phyloP scores from a whole-genome alignment of 2,113 vertebrate genomes.

The Anoplopoma fimbria region DNA sequence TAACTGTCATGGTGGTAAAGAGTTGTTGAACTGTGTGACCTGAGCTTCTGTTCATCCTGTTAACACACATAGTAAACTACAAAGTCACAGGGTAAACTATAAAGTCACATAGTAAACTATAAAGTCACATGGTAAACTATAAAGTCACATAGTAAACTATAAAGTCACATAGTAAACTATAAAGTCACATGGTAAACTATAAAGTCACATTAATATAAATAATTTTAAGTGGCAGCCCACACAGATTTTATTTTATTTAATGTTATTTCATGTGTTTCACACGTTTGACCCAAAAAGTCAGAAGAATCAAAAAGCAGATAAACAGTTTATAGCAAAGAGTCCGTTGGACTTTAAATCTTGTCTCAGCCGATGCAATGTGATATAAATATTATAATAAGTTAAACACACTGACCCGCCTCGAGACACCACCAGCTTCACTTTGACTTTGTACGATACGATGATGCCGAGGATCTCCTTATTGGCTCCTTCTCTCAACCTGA shows the following conservation, averaged over 20 bases:
- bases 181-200: background rate
- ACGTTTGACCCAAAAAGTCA: too few relatives aligned
- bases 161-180: background rate
- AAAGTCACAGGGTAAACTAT: background rate
- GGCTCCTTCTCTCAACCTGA: conserved; percentile 92
- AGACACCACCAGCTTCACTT: conserved; percentile 97
- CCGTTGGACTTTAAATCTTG: too few relatives aligned
- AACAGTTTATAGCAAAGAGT: too few relatives aligned
- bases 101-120: background rate
- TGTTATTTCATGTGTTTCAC: too few relatives aligned
- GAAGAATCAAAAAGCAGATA: too few relatives aligned
- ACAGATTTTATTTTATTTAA: too few relatives aligned
- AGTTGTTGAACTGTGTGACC: too few relatives aligned
- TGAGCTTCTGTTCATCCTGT: too few relatives aligned
- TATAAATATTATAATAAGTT: background rate
- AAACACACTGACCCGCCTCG: conserved; percentile 91
- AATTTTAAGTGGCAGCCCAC: too few relatives aligned
- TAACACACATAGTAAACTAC: too few relatives aligned
- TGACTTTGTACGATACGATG: conserved; percentile 98
- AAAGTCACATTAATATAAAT: too few relatives aligned
- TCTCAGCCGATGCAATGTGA: background rate
- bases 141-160: background rate
- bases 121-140: background rate
- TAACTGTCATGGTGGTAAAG: background rate
- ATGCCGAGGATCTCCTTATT: conserved; percentile 96